A percentile compares a stretch with the other conserved stretches of the same genome.
Conservation (phyloP, 2,113 vertebrate genomes). For the Oncorhynchus gorbuscha region DNA sequence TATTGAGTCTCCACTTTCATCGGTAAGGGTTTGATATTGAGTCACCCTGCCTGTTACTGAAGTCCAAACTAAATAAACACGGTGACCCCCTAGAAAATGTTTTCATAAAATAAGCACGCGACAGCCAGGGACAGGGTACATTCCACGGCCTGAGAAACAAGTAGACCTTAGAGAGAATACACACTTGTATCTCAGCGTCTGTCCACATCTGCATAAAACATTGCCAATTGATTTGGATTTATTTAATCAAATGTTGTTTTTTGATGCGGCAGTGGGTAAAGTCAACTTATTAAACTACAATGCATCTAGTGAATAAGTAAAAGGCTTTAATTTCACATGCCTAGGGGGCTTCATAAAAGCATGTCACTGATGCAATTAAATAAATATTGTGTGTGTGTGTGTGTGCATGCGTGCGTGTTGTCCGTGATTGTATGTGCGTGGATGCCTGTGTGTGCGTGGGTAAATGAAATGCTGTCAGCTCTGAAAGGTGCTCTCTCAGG, state of each 20-base stretch:
- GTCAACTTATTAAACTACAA: slow-evolving; percentile 68
- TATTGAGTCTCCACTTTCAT: neutral
- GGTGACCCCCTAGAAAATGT: neutral
- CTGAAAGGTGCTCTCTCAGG: slow-evolving; percentile 57
- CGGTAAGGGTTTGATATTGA: neutral
- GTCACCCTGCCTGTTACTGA: neutral
- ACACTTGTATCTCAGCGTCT: neutral
- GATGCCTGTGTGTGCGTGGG: neutral
- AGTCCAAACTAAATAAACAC: neutral
- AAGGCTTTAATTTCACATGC: slow-evolving; percentile 60
- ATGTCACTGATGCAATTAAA: slow-evolving; percentile 63
- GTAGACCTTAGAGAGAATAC: neutral
- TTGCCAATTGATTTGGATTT: slow-evolving; percentile 45
- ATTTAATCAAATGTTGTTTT: neutral
- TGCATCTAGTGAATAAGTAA: slow-evolving; percentile 70
- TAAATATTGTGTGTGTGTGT: slow-evolving; percentile 15
- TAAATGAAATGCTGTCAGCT: slow-evolving; percentile 60
- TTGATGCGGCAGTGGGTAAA: slow-evolving; percentile 16
- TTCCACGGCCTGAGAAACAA: too few species aligned
- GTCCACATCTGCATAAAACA: slow-evolving; percentile 31
- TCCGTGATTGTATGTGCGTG: slow-evolving; percentile 15
- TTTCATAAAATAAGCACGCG: neutral
- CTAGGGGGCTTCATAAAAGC: slow-evolving; percentile 65
- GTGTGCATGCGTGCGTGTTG: neutral
- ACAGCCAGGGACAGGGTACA: neutral